A percentile compares a stretch with the other conserved stretches of the same genome.
Conservation (phyloP, 2,113 vertebrate genomes). For the Sterna hirundo region DNA sequence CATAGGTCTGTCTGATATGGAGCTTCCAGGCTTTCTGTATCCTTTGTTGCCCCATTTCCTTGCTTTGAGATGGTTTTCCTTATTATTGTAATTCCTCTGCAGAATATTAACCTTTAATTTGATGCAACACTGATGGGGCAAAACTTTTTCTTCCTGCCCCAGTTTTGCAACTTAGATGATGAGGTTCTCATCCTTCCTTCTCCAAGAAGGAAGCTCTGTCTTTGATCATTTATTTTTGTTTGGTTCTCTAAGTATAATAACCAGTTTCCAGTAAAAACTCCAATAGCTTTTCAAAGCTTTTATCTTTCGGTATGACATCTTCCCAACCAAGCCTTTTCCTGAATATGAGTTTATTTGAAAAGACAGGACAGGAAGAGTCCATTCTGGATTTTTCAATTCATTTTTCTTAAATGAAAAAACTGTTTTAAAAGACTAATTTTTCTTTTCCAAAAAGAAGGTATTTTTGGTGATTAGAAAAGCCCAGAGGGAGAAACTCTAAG, state of each 20-base stretch:
- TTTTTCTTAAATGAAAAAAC: background rate
- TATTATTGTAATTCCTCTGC: background rate
- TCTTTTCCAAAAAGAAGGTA: background rate
- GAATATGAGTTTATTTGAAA: background rate
- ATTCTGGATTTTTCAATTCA: background rate
- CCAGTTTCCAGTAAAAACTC: background rate
- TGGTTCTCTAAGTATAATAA: background rate
- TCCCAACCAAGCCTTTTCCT: background rate
- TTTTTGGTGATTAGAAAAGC: background rate
- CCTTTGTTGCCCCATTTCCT: background rate
- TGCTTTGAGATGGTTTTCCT: background rate
- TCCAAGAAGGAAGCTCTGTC: background rate
- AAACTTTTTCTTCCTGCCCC: background rate
- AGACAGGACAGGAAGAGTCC: background rate
- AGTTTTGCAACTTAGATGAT: background rate
- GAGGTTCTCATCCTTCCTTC: background rate
- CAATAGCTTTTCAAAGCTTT: background rate
- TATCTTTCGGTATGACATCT: background rate
- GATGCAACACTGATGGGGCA: background rate
- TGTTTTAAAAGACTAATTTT: background rate
- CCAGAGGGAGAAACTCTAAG: background rate
- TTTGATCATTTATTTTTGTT: background rate
- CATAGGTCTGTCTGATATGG: background rate
- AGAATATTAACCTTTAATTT: background rate
- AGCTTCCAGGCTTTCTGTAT: background rate